These are phyloP conservation scores for Eurosta solidaginis DNA, from an alignment of 1,140 invertebrate genomes.

Conservation along the genomic window DNA sequence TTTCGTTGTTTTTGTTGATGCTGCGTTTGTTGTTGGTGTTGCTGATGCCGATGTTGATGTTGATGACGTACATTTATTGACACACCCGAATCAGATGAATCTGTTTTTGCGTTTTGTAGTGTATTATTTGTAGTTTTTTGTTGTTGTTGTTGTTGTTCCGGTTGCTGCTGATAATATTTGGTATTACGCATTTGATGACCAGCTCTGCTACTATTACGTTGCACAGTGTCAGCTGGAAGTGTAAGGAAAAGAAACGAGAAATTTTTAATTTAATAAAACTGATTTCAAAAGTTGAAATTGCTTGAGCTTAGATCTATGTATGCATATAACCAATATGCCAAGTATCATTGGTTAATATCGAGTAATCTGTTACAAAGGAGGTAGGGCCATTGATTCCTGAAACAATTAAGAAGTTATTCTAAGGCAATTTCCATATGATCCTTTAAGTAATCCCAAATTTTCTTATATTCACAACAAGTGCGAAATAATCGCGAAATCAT, in stretches of 20 bases:
- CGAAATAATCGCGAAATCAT: too few species aligned
- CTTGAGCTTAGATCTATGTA: too few species aligned
- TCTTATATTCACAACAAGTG: too few species aligned
- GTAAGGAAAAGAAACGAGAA: background rate
- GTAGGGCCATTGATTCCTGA: too few species aligned
- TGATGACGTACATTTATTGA: constrained; percentile 10
- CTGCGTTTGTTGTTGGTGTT: background rate
- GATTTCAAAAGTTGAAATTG: too few species aligned
- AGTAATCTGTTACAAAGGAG: too few species aligned
- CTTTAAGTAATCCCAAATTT: too few species aligned
- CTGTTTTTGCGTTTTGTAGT: background rate
- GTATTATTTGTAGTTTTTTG: background rate
- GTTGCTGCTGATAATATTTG: constrained; percentile 18
- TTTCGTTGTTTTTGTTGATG: background rate
- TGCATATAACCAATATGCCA: too few species aligned
- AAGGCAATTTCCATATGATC: too few species aligned
- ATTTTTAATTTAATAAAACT: background rate
- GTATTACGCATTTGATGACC: constrained; percentile 8
- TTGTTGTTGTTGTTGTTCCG: background rate
- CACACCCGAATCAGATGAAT: constrained; percentile 30
- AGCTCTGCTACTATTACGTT: constrained; percentile 34
- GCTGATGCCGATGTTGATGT: constrained; percentile 20
- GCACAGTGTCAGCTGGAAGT: constrained; percentile 33
- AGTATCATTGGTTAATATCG: too few species aligned
- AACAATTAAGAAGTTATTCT: too few species aligned